Base-by-base conservation (phyloP, 2,797 vertebrate genomes). In the Bovichtus diacanthus region DNA sequence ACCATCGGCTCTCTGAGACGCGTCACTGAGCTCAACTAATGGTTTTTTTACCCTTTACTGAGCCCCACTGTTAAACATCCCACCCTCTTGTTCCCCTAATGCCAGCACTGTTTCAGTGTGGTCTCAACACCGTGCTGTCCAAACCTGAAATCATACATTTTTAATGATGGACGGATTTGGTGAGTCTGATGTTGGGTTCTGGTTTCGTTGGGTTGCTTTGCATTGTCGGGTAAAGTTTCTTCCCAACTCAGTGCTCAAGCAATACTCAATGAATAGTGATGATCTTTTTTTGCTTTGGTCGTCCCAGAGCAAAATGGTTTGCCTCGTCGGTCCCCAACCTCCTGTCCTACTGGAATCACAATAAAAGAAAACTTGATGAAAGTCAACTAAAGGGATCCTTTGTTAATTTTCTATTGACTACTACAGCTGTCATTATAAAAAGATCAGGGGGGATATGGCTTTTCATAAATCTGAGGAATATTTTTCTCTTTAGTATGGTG, bases 1-100 rank as follows among this genome's bases (percentile, higher is more conserved):
- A 93, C 88, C 79, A 77, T 93, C 5, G 95, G 95, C 49, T 96
- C 95, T 10, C 93, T 96, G 90, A 93, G 92, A 74, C 93, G 94
- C 23, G 78, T 95, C 88, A 95, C 94, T 9, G 92, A 95, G 27
- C 50, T 78, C 83, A 91, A 93, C 63, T 95, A 90, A 95, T 87
- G n/a, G n/a, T n/a, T n/a, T 70, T 75, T 72, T 81, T 31, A 79
- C 46, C 81, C 80, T 81, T n/a, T 38, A 27, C 36, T 64, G 54
- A 80, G 27, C 55, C 69, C 59, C 23, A 50, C 13, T 60, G 55
- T 81, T 64, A 69, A 74, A 31, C 70, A 74, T 77, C 53, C 58
- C 51, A 25, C 47, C 66, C 53, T 81, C 43, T 64, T 66, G 61
- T 81, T 68, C 54, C 60, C 55, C 31, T 64, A 34, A 72, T 72